These are phyloP conservation scores for Clamator glandarius DNA, from an alignment of 2,797 vertebrate genomes.

Conservation along the genomic window DNA sequence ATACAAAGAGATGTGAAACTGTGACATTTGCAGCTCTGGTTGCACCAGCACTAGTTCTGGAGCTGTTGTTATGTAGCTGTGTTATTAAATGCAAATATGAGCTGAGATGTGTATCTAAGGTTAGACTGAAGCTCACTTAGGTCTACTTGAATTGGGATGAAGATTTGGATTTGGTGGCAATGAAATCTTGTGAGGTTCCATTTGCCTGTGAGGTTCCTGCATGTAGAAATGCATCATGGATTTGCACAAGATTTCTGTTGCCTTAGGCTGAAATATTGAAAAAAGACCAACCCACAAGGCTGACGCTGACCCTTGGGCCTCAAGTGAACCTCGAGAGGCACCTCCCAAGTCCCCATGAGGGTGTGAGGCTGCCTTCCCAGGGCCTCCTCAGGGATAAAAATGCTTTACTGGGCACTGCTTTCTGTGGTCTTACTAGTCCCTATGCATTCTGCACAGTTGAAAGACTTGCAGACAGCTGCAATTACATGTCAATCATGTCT, in stretches of 20 bases:
- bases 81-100: not conserved
- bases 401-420: not conserved
- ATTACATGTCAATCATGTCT: accelerated
- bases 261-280: not conserved
- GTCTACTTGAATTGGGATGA: not conserved
- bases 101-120: not conserved
- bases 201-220: not conserved
- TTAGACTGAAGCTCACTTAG: not conserved
- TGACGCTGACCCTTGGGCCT: not conserved
- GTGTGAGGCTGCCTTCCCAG: accelerated
- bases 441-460: not conserved
- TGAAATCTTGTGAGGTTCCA: not conserved
- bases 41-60: not conserved
- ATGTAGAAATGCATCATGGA: not conserved
- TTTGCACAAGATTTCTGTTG: not conserved
- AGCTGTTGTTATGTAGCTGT: not conserved
- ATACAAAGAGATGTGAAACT: not conserved
- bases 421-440: not conserved
- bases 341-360: accelerated
- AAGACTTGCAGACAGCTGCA: not conserved
- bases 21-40: not conserved
- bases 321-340: accelerated
- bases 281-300: not conserved
- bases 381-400: not conserved
- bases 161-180: not conserved